These are phyloP conservation scores for Trypoxylus dichotomus DNA, from an alignment of 1,140 invertebrate genomes.

Conservation along the genomic window DNA sequence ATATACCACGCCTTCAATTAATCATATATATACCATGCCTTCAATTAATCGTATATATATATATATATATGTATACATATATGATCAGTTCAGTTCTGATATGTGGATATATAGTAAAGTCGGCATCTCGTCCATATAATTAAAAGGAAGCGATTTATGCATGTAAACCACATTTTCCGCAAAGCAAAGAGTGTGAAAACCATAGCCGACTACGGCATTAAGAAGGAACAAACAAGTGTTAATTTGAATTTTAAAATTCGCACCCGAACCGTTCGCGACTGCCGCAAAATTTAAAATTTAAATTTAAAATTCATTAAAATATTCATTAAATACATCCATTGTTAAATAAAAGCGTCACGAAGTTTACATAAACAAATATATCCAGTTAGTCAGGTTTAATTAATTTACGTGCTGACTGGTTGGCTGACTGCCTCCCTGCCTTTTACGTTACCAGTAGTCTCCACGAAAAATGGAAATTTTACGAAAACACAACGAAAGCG, in stretches of 20 bases:
- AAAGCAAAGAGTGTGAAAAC: too few relatives aligned
- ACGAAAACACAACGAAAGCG: not conserved
- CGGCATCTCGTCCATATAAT: too few relatives aligned
- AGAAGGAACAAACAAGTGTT: not conserved
- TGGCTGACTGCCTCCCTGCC: not conserved
- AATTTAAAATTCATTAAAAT: conserved; percentile 21
- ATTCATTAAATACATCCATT: conserved; percentile 11
- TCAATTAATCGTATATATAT: too few relatives aligned
- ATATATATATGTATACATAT: too few relatives aligned
- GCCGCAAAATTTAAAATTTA: not conserved
- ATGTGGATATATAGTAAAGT: too few relatives aligned
- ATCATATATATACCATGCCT: too few relatives aligned
- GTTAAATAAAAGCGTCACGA: not conserved
- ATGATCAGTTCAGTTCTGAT: too few relatives aligned
- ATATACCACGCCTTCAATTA: too few relatives aligned
- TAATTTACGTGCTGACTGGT: conserved; percentile 1
- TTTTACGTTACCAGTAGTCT: not conserved
- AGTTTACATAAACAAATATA: conserved; percentile 15
- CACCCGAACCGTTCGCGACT: not conserved
- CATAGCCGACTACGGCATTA: too few relatives aligned
- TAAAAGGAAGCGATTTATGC: too few relatives aligned
- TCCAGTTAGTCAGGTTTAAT: conserved; percentile 16
- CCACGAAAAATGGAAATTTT: conserved; percentile 12
- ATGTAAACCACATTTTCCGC: too few relatives aligned
- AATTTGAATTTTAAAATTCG: conserved; percentile 11